Conservation (phyloP, 2,797 vertebrate species). For the Sitta carolinensis region DNA sequence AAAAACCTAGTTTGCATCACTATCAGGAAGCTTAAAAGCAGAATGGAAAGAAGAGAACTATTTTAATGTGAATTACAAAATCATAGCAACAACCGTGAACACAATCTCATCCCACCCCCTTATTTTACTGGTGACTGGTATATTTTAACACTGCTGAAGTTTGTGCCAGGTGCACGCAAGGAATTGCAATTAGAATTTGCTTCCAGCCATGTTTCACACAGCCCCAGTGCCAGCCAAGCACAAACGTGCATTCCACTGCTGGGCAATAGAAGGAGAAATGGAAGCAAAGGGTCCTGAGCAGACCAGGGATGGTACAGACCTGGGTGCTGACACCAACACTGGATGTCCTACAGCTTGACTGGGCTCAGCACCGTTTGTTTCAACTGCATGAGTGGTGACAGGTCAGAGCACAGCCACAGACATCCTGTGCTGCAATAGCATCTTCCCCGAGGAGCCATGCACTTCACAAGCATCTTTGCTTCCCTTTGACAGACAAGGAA, state of each 20-base stretch:
- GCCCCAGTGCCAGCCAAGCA: background rate
- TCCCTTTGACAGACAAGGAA: background rate
- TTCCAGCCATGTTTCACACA: background rate
- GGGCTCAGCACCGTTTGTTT: background rate
- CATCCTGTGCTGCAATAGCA: background rate
- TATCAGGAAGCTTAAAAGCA: background rate
- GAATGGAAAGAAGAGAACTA: background rate
- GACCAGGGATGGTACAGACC: fast-evolving
- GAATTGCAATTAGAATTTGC: background rate
- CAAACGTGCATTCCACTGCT: background rate
- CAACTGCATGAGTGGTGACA: background rate
- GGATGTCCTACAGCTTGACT: background rate
- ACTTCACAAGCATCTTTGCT: background rate
- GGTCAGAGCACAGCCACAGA: background rate
- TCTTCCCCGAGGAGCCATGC: background rate
- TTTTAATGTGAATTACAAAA: background rate
- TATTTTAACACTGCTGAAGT: background rate
- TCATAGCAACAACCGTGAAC: background rate
- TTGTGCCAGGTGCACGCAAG: background rate
- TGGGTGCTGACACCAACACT: background rate
- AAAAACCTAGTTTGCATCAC: background rate
- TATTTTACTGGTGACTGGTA: background rate
- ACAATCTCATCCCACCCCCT: background rate
- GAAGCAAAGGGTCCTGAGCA: background rate
- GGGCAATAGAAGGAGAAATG: background rate